Conservation (phyloP, 2,888 invertebrate species). For the Hypolimnas misippus region DNA sequence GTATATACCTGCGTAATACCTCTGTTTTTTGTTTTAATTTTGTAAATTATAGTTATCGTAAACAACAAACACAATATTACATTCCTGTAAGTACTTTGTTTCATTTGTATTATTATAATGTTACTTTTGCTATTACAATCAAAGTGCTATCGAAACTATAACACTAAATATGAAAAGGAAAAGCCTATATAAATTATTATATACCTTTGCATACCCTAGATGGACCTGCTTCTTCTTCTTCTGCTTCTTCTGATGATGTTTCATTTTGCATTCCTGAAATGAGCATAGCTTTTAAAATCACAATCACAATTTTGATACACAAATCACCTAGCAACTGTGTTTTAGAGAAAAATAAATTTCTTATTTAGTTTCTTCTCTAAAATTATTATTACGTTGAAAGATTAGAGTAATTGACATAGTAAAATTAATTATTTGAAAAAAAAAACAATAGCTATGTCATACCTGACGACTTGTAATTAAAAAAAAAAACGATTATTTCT, state of each 20-base stretch:
- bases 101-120: not conserved
- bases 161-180: not conserved
- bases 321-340: not conserved
- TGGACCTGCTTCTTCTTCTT: conserved; percentile 38
- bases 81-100: conserved; percentile 31
- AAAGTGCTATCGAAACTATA: not conserved
- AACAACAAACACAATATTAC: conserved; percentile 27
- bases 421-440: not conserved
- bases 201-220: conserved; percentile 40
- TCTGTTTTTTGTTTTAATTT: not conserved
- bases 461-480: not conserved
- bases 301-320: too few relatives aligned
- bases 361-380: too few relatives aligned
- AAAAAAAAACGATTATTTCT: conserved; percentile 8
- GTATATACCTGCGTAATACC: not conserved
- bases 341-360: too few relatives aligned
- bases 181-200: not conserved
- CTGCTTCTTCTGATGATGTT: conserved; percentile 30
- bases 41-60: too few relatives aligned
- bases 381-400: not conserved
- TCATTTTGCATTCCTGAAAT: conserved; percentile 40
- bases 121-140: not conserved
- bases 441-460: not conserved
- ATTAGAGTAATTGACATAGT: not conserved
- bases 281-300: not conserved